Evolutionary conservation across 2,797 vertebrate genomes (phyloP), one percentile per base, ranked within the genome.

Genomic region (Karalla daura): DNA sequence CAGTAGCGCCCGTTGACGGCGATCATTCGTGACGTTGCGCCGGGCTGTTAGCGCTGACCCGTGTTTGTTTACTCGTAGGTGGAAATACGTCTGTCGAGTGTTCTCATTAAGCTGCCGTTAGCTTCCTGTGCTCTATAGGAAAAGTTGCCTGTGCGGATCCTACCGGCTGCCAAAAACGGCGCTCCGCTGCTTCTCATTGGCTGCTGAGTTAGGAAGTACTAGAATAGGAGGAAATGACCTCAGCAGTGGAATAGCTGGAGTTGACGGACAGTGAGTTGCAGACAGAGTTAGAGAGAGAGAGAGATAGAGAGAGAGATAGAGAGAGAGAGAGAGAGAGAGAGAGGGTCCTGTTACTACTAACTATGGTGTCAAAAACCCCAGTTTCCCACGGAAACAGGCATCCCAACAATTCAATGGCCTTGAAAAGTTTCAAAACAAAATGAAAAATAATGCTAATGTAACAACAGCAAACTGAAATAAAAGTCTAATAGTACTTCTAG

Each of bases 401-500:
- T 84, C 59, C 35, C 58, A 78, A 76, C 59, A 84, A 80, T 76
- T 79, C 74, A 80, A 67, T 64, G 69, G 78, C 67, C 70, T 72
- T 84, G 78, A 14, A 63, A 37, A 64, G 53, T 70, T 81, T 78
- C 30, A 76, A 85, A 85, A 80, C 12, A 87, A 78, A 78, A 87
- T 75, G 83, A 70, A 78, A 40, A 62, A 76, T 89, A 66, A 87
- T 37, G 41, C 63, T 81, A 52, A 77, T 45, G 80, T 73, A 66
- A 89, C 81, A 93, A 83, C 32, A 78, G 61, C 89, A 90, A 89
- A 82, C 91, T 81, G 64, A 90, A 88, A 61, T 86, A 85, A 67
- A 67, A 81, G 62, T 80, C 86, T 76, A 85, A 49, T 66, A 83
- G 70, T 75, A 77, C 14, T 47, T 71, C 37, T 67, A 67, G 63